Evolutionary conservation across 2,888 invertebrate species (phyloP), one percentile per base, ranked within the genome.

Genomic region (Pediacus dermestoides): DNA sequence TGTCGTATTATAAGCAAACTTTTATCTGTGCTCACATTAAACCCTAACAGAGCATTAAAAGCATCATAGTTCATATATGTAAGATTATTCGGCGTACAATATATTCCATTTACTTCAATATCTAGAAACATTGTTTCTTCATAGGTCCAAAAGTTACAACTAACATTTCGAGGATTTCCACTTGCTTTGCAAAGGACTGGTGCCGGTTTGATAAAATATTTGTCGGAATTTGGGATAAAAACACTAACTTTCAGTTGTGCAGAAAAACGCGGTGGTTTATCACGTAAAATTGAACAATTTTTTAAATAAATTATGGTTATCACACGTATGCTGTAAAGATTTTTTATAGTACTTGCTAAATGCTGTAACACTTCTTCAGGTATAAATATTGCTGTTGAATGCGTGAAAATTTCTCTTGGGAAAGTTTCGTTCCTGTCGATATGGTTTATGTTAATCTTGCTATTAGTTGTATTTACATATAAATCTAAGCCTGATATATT

Each of bases 111-210:
- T 66, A 30, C 72, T 76, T 39, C 66, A 67, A 33, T 53, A 53
- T 30, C 52, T 51, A 10, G 54, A 44, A 2, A 49, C 43, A 30
- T 49, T 49, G 2, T 66, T 64, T 0, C 66, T n/a, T n/a, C 57
- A 55, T 77, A 77, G 34, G 75, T 66, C 79, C 79, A 80, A 61
- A 68, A 78, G 0, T 71, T 77, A 48, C 79, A 80, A 41, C 65
- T 56, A 46, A 60, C 51, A 1, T 63, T 57, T 2, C 50, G 48
- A n/a, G 67, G 42, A 1, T 73, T 71, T 1, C n/a, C 9, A 13
- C 28, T 57, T 61, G 37, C 73, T 61, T 54, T 73, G 67, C 57
- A 76, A 66, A 79, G 52, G 7, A 82, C 56, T 1, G 77, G 76
- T 28, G 82, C 60, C 1, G 76, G 68, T 52, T 70, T 64, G 30